Percentiles rank a stretch among this genome's conserved stretches.
Conservation (phyloP, 2,888 invertebrate genomes). For the Cartodere bifasciata region DNA sequence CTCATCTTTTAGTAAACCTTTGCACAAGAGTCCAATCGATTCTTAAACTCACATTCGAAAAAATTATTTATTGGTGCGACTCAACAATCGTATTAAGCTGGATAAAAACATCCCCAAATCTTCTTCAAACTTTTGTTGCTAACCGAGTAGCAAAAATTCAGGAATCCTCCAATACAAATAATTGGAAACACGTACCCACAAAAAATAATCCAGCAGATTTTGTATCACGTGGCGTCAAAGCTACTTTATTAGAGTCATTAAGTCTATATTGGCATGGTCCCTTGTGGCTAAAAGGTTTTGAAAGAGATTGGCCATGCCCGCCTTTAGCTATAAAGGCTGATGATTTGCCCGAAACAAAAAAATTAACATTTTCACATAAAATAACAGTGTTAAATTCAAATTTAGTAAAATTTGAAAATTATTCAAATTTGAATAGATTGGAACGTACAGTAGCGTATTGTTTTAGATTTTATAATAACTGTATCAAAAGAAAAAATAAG, state of each 20-base stretch:
- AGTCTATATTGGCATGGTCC: no score
- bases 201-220: conserved; percentile 11
- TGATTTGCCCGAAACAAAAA: no score
- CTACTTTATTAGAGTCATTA: no score
- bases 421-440: conserved; percentile 6
- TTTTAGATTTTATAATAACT: conserved; percentile 2
- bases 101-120: conserved; percentile 8
- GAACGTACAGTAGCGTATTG: conserved; percentile 3
- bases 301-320: no score
- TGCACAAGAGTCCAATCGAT: conserved; percentile 3
- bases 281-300: no score
- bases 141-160: conserved; percentile 11
- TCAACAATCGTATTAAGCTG: conserved; percentile 9
- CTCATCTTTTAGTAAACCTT: no score
- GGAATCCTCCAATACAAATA: conserved; percentile 2
- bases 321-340: no score
- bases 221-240: no score
- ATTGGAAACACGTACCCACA: conserved; percentile 11
- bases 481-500: conserved; percentile 2
- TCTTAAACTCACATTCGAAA: not conserved
- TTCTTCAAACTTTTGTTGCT: conserved; percentile 9
- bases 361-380: no score
- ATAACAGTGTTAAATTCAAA: no score
- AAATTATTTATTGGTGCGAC: conserved; percentile 3
- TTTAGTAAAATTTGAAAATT: no score